These are phyloP conservation scores for Malthinus seriepunctatus DNA, from an alignment of 2,888 invertebrate species.

Conservation along the genomic window DNA sequence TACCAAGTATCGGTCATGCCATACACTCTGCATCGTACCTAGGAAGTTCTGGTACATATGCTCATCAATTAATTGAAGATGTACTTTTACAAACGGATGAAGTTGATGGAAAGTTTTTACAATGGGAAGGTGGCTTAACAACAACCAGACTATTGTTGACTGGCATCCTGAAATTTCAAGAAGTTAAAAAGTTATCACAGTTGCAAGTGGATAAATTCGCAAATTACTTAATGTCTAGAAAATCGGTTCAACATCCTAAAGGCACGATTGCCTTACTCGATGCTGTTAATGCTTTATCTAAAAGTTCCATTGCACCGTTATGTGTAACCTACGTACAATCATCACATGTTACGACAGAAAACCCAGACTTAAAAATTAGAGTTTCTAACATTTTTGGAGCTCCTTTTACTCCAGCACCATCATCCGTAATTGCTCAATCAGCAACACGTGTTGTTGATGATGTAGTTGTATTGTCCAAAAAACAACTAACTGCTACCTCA, in stretches of 20 bases:
- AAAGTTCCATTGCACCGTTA: constrained; percentile 71
- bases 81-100: constrained; percentile 95
- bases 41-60: constrained; percentile 67
- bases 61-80: constrained; percentile 82
- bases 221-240: constrained; percentile 86
- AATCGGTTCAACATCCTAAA: constrained; percentile 84
- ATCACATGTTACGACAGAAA: constrained; percentile 74
- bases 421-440: constrained; percentile 72
- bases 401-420: constrained; percentile 69
- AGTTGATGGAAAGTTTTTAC: constrained; percentile 82
- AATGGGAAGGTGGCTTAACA: constrained; percentile 91
- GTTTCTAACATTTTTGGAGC: constrained; percentile 78
- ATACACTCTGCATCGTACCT: constrained; percentile 82
- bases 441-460: constrained; percentile 74
- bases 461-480: constrained; percentile 73
- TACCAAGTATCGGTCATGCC: constrained; percentile 76
- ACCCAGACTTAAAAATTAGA: constrained; percentile 72
- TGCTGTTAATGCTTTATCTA: constrained; percentile 64
- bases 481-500: constrained; percentile 59
- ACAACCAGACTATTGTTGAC: constrained; percentile 69
- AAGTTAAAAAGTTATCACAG: constrained; percentile 70
- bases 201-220: constrained; percentile 87
- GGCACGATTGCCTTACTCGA: constrained; percentile 83
- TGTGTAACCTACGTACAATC: constrained; percentile 80
- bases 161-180: constrained; percentile 58